Evolutionary conservation across 2,113 vertebrate genomes (phyloP), one percentile per base, ranked within the genome.

Genomic region (Chroicocephalus ridibundus): DNA sequence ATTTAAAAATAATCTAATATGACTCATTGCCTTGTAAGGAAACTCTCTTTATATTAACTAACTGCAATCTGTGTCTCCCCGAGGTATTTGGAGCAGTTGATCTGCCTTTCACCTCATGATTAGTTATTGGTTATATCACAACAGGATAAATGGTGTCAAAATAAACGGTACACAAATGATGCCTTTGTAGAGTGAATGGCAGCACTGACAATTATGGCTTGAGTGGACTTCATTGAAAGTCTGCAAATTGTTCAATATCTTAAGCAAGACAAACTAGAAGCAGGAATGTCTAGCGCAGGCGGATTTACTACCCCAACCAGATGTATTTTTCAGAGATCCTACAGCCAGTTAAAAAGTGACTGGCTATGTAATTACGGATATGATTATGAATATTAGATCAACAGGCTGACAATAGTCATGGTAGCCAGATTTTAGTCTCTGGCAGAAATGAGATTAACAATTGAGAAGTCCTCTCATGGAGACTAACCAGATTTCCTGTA

Each of bases 381-480:
- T 95, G 91, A 95, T 94, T 95, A 85, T 0, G 32, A 95, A 94
- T 97, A 97, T 97, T 97, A 97, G 91, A 96, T 96, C 95, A 97
- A 91, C 84, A 90, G 66, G 52, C 94, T 91, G 81, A 85, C 86
- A 93, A 88, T 88, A 76, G 80, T 94, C 58, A 70, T 34, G 10
- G 74, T 92, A 82, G 91, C 93, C 83, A 95, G 88, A 94, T 94
- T 96, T 94, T 82, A 89, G 90, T 97, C 94, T 96, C 88, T 92
- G 84, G 93, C 91, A 96, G 88, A 97, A 97, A 97, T 89, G 81
- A 94, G 70, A 97, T 97, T 96, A 97, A 94, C 91, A 91, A 94
- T 76, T 87, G 88, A 95, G 91, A 87, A 88, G 22, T 91, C 88
- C 49, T 94, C 80, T 93, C 93, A 61, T 58, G 49, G 95, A 95